Conservation (phyloP, 2,888 invertebrate genomes). For the Tenthredo amoena region DNA sequence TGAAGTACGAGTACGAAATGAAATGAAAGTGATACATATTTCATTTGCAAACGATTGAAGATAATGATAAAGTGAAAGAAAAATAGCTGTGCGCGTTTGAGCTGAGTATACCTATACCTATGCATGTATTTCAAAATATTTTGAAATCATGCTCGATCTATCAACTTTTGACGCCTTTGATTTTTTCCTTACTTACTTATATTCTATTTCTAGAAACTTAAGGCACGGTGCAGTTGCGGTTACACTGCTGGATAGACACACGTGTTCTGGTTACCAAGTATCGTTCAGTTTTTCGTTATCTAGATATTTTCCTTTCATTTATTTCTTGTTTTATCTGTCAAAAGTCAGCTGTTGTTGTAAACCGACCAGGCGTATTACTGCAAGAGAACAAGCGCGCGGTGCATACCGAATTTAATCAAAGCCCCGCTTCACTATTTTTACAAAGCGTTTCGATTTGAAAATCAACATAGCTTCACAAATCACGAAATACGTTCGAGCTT, state of each 20-base stretch:
- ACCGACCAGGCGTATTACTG: conserved; percentile 20
- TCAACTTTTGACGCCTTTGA: neutral
- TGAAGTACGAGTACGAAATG: too few species aligned
- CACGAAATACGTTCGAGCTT: neutral
- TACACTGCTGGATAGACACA: neutral
- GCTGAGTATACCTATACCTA: neutral
- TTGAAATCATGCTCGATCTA: neutral
- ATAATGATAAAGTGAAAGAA: neutral
- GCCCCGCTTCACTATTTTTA: neutral
- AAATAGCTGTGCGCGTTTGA: neutral
- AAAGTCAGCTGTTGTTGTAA: conserved; percentile 26
- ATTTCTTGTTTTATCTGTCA: conserved; percentile 1
- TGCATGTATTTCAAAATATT: neutral
- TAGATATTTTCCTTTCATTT: conserved; percentile 5
- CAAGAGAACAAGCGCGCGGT: neutral
- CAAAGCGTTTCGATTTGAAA: neutral
- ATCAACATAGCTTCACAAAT: neutral
- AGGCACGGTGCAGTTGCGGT: neutral
- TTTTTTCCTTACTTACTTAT: neutral
- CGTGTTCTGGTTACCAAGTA: conserved; percentile 48
- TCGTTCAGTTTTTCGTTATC: conserved; percentile 11
- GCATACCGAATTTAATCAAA: conserved; percentile 30
- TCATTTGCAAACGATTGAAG: neutral
- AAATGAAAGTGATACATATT: neutral
- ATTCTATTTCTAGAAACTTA: conserved; percentile 25